Base-by-base conservation (phyloP, 2,888 invertebrate genomes). In the Auanema sp. region DNA sequence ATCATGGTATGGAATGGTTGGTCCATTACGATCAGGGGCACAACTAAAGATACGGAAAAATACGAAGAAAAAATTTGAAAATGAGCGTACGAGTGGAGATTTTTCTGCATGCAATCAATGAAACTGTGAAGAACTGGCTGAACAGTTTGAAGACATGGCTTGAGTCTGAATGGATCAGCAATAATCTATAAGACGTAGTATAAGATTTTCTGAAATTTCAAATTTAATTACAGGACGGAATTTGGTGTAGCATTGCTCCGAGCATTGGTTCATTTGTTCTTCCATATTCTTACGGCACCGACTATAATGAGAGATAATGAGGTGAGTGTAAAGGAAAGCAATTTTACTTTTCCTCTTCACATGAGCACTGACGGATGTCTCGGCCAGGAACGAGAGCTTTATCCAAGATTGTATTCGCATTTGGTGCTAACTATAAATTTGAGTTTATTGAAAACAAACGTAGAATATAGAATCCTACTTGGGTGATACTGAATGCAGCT, bases 11-110 rank as follows among this genome's bases (percentile, higher is more conserved):
- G 53, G 60, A 23, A 54, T 40, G 11, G 12, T 12, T 23, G 53
- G 53, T 18, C 53, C 53, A 18, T 60, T 42, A 16, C n/a, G 40
- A 14, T 33, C 41, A 2, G 54, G 60, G 2, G 21, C 55, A 1
- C 21, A 40, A 14, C 43, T 54, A 25, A 24, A 60, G 8, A 47
- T 5, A 47, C 47, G 47, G 3, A 47, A 47, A 47, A 47, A 47
- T 47, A 47, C 5, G 4, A 5, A n/a, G 12, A 21, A 49, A 33
- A 23, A 58, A 21, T 1, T 14, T 23, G 49, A 16, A 41, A 5
- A 1, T 24, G n/a, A 40, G 43, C 59, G 21, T 33, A 60, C 59
- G 59, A 60, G 14, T 60, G 33, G 10, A 60, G n/a, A 54, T 47
- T 60, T 18, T 11, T 23, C 47, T 60, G 33, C 47, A 60, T 43